Percentiles rank a stretch among this genome's conserved stretches.
Evolutionary conservation across 1,140 invertebrate genomes (phyloP).

Genomic region (Agrypnia vestita): DNA sequence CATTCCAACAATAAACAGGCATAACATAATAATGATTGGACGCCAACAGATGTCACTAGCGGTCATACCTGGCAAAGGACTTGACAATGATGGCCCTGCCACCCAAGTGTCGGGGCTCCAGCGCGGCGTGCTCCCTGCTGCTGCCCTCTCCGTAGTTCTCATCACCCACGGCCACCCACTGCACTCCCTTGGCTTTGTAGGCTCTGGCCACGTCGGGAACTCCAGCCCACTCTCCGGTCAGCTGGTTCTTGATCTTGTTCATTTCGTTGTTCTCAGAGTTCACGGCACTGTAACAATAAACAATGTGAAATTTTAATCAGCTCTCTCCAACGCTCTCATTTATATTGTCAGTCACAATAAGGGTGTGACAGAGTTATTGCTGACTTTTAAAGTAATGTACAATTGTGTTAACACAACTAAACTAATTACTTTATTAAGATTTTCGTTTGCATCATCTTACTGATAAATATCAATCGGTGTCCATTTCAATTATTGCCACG

Average conservation of each 20-base stretch:
- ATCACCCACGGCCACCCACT: conserved; percentile 97
- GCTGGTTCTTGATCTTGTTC: conserved; percentile 95
- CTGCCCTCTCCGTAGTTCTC: conserved; percentile 98
- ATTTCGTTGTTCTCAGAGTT: conserved; percentile 97
- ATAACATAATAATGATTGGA: too few relatives aligned
- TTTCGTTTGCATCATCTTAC: too few relatives aligned
- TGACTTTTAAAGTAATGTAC: too few relatives aligned
- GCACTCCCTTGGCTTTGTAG: conserved; percentile 92
- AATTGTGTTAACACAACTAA: too few relatives aligned
- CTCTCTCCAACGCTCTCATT: too few relatives aligned
- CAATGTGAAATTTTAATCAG: background rate
- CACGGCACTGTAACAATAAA: conserved; percentile 80
- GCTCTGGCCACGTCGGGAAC: conserved; percentile 96
- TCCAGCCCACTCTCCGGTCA: conserved; percentile 88
- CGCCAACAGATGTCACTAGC: too few relatives aligned
- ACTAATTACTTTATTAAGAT: too few relatives aligned
- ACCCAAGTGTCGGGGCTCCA: conserved; percentile 93
- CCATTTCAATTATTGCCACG: too few relatives aligned
- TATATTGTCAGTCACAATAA: too few relatives aligned
- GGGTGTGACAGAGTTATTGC: too few relatives aligned
- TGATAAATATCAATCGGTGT: too few relatives aligned
- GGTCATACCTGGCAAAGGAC: conserved; percentile 88
- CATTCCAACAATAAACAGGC: too few relatives aligned
- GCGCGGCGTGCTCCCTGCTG: conserved; percentile 96
- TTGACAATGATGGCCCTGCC: conserved; percentile 99